phyloP scores from a whole-genome alignment of 2,797 vertebrate genomes.

The Macropodus opercularis region DNA sequence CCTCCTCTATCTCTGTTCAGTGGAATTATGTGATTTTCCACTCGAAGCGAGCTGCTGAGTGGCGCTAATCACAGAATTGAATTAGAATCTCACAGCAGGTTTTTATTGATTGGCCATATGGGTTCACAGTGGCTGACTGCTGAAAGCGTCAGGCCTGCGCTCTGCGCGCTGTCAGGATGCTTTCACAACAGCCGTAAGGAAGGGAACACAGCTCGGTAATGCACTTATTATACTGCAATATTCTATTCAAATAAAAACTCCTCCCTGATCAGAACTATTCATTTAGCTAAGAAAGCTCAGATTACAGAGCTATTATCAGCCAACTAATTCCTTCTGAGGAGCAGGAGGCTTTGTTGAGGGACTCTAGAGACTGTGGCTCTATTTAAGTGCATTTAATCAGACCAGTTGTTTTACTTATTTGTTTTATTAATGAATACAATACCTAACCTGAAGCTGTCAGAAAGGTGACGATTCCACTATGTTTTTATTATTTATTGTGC shows the following conservation, averaged over 20 bases:
- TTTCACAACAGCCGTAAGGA: conserved; percentile 9
- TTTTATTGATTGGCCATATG: conserved; percentile 43
- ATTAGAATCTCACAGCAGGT: conserved; percentile 35
- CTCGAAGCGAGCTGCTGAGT: conserved; percentile 29
- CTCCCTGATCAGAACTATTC: not conserved
- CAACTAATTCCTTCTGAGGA: conserved; percentile 2
- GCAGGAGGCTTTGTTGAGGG: conserved; percentile 1
- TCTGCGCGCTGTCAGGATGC: conserved; percentile 2
- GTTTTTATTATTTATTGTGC: no score
- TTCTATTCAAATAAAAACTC: not conserved
- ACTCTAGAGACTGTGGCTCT: conserved; percentile 11
- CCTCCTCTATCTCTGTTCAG: conserved; percentile 14
- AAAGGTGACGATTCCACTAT: no score
- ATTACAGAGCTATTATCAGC: conserved; percentile 1
- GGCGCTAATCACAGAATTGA: conserved; percentile 40
- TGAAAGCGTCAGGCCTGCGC: conserved; percentile 17
- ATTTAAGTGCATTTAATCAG: conserved; percentile 9
- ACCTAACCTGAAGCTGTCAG: no score
- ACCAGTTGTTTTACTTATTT: not conserved
- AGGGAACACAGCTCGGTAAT: no score
- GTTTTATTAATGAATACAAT: no score
- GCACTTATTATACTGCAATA: no score
- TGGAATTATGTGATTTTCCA: conserved; percentile 30
- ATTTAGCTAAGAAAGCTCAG: not conserved
- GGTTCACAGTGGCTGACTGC: conserved; percentile 28